These are phyloP conservation scores for Thamnaconus septentrionalis DNA, from an alignment of 2,113 vertebrate genomes.

Conservation along the genomic window DNA sequence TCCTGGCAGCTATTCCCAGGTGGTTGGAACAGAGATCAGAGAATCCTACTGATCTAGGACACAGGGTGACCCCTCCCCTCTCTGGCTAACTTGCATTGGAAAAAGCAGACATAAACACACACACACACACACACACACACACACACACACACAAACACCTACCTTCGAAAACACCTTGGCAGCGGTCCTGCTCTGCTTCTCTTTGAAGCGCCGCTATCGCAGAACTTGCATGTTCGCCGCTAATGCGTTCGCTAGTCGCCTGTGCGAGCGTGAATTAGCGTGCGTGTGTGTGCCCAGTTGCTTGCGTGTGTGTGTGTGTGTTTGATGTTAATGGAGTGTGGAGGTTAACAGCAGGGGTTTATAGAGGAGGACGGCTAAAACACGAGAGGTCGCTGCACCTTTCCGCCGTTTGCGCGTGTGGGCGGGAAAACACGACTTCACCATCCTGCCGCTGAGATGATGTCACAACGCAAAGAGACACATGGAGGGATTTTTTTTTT, in stretches of 20 bases:
- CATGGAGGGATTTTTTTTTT: too few relatives aligned
- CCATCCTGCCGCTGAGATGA: conserved; percentile 19
- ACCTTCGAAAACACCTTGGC: conserved; percentile 37
- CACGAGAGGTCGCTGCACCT: conserved; percentile 25
- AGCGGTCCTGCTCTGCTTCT: conserved; percentile 47
- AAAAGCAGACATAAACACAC: too few relatives aligned
- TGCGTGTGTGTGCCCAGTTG: not conserved
- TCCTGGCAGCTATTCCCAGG: not conserved
- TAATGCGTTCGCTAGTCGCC: not conserved
- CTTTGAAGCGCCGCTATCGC: conserved; percentile 34
- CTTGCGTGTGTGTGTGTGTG: conserved; percentile 1
- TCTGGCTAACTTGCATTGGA: not conserved
- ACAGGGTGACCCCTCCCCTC: conserved; percentile 53
- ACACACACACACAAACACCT: conserved; percentile 12
- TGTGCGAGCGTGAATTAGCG: not conserved
- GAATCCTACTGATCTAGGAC: conserved; percentile 45
- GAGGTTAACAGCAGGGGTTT: conserved; percentile 45
- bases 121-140: not conserved
- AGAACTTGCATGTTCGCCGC: conserved; percentile 10
- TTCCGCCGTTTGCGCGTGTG: conserved; percentile 12
- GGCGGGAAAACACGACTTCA: not conserved
- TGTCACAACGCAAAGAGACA: not conserved
- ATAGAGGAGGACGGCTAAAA: conserved; percentile 28
- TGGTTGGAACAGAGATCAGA: conserved; percentile 34
- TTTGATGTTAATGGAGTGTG: conserved; percentile 45